These are phyloP conservation scores for Andrena haemorrhoa DNA, from an alignment of 2,888 invertebrate genomes.

Conservation along the genomic window DNA sequence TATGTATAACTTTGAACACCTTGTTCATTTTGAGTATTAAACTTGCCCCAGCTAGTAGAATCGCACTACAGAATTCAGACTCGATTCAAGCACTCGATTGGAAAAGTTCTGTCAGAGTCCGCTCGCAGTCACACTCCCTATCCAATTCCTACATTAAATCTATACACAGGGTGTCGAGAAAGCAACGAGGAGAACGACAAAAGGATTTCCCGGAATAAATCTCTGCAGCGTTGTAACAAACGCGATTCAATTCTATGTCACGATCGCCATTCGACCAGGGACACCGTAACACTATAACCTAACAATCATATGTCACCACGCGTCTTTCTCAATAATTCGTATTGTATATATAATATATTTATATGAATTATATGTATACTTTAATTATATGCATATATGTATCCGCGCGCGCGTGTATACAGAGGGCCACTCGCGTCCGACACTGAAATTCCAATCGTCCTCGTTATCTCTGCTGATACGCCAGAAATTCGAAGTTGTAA, in stretches of 20 bases:
- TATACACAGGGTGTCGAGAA: slow-evolving; percentile 56
- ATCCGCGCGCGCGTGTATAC: slow-evolving; percentile 45
- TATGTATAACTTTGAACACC: background rate
- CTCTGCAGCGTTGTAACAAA: slow-evolving; percentile 51
- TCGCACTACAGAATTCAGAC: background rate
- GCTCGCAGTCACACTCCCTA: background rate
- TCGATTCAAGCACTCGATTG: slow-evolving; percentile 11
- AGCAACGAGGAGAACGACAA: slow-evolving; percentile 32
- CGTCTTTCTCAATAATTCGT: slow-evolving; percentile 56
- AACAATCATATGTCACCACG: slow-evolving; percentile 65
- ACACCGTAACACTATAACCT: slow-evolving; percentile 60
- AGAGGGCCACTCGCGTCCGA: background rate
- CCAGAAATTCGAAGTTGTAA: background rate
- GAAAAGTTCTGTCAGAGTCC: slow-evolving; percentile 4
- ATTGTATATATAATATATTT: slow-evolving; percentile 23
- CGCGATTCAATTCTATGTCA: slow-evolving; percentile 37
- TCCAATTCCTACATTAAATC: slow-evolving; percentile 60
- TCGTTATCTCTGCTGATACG: background rate
- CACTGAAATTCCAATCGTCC: background rate
- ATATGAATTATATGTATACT: slow-evolving; percentile 56
- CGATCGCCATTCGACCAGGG: slow-evolving; percentile 38
- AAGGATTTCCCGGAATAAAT: slow-evolving; percentile 49
- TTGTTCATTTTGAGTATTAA: background rate
- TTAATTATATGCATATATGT: slow-evolving; percentile 32
- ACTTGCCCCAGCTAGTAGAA: background rate